Base-by-base conservation (phyloP, 2,888 invertebrate species). In the Lottia gigantea region DNA sequence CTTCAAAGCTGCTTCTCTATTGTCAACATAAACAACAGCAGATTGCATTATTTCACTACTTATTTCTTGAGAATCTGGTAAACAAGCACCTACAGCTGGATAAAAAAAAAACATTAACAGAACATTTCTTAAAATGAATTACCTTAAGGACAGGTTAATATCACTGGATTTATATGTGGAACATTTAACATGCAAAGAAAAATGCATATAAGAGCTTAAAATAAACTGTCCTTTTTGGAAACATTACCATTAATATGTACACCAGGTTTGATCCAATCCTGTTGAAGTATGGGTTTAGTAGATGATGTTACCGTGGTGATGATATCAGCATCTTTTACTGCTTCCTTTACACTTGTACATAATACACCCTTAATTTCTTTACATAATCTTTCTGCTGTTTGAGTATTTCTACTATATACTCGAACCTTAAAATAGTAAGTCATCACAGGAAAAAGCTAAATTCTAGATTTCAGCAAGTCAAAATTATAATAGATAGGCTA, bases 201-300 rank as follows among this genome's bases (percentile, higher is more conserved):
- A 55, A 55, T 19, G 55, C 55, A 55, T n/a, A 31, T 31, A n/a
- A n/a, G n/a, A n/a, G n/a, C 31, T 31, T 6, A 31, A 31, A 31
- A 6, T 6, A 2, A 31, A 31, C 31, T 31, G 31, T 6, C 6
- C 31, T 6, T 6, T 6, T 31, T 31, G 6, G 6, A 31, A 31
- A 31, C 6, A 6, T 49, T 83, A 92, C 92, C 91, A 86, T 92
- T 93, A 31, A 93, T 91, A 83, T 92, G 92, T 6, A 90, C 90
- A 49, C 91, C 90, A 12, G 84, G 78, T 81, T 91, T 91, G 3
- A 92, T 84, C 91, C 92, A 91, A 31, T 88, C 86, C 2, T 82
- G 81, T 49, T 89, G 80, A 2, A 93, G 78, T 19, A 93, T 82
- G 0, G 92, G 90, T n/a, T 86, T 84, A 0, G 78, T 79, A 2